Evolutionary conservation across 2,797 vertebrate species (phyloP), one percentile per base, ranked within the genome.

Genomic region (Uromys caudimaculatus): DNA sequence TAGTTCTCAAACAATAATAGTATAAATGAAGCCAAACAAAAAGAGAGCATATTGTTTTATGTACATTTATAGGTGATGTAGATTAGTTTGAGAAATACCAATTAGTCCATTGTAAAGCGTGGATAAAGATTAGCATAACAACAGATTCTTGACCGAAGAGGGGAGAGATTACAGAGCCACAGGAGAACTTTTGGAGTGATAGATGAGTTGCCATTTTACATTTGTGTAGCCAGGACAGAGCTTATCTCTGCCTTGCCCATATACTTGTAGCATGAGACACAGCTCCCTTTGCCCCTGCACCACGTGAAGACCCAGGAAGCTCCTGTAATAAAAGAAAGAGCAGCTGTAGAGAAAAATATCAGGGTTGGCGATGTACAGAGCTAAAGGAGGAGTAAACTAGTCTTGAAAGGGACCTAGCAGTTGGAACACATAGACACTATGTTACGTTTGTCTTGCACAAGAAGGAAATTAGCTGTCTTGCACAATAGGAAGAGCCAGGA

Each of bases 401-500:
- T 90, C 81, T 94, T 98, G 97, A 98, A 98, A 97, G 97, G 98
- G 98, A 99, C 96, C 99, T 99, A 98, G 99, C 99, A 0, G 99
- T 99, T n/a, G 99, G 99, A 12, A 98, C 98, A 0, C 99, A 99
- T 52, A 99, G 99, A 62, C 99, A 98, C 97, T 99, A 99, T 44
- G 98, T 99, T 98, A 99, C 99, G 0, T 99, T 99, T 75, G 99
- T 99, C 89, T 97, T 99, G 97, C 99, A 99, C 2, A 98, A 99
- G 19, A 99, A 99, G 99, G 99, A 88, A 99, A 99, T 98, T 99
- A 99, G 54, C 99, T 99, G 5, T 98, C 99, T 91, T 99, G 99
- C 52, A 99, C 99, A 99, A 98, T 99, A 95, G 99, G 99, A 99
- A 99, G 98, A 99, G 99, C 93, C 98, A 98, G 7, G 99, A 99